Percentiles rank a stretch among this genome's conserved stretches.
Conservation (phyloP, 1,140 invertebrate species). For the Hyposmocoma kahamanoa region DNA sequence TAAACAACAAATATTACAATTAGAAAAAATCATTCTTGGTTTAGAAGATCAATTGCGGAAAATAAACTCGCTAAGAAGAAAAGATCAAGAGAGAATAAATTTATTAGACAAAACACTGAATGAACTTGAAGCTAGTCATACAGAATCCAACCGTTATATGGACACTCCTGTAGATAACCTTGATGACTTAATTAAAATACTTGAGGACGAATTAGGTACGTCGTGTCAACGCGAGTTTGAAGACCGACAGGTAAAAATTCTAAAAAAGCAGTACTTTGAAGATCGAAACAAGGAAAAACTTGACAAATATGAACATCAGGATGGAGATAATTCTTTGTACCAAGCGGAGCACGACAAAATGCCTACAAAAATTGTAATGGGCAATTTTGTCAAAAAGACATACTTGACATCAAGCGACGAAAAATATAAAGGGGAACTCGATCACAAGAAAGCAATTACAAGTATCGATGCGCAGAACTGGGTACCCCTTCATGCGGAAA, state of each 20-base stretch:
- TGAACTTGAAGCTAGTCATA: slow-evolving; percentile 26
- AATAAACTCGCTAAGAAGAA: slow-evolving; percentile 30
- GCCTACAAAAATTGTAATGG: slow-evolving; percentile 31
- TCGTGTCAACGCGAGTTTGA: slow-evolving; percentile 23
- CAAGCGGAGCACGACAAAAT: slow-evolving; percentile 14
- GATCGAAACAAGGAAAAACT: slow-evolving; percentile 11
- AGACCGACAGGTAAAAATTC: slow-evolving; percentile 13
- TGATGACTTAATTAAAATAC: slow-evolving; percentile 50
- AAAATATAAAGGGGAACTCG: slow-evolving; percentile 24
- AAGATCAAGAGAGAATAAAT: slow-evolving; percentile 40
- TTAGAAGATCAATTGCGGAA: slow-evolving; percentile 46
- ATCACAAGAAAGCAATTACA: slow-evolving; percentile 31
- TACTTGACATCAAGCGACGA: slow-evolving; percentile 23
- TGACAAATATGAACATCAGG: slow-evolving; percentile 15
- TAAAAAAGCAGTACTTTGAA: slow-evolving; percentile 9
- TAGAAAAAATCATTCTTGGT: slow-evolving; percentile 55
- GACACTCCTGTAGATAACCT: slow-evolving; percentile 33
- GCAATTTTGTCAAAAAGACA: slow-evolving; percentile 31
- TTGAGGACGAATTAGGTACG: slow-evolving; percentile 50
- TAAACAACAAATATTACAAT: slow-evolving; percentile 48
- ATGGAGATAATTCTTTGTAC: slow-evolving; percentile 8
- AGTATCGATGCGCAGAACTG: slow-evolving; percentile 32
- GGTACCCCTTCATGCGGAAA: slow-evolving; percentile 10
- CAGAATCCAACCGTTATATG: slow-evolving; percentile 20
- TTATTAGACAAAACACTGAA: slow-evolving; percentile 34